These are phyloP conservation scores for Aleadryas rufinucha DNA, from an alignment of 2,113 vertebrate genomes.

Conservation along the genomic window DNA sequence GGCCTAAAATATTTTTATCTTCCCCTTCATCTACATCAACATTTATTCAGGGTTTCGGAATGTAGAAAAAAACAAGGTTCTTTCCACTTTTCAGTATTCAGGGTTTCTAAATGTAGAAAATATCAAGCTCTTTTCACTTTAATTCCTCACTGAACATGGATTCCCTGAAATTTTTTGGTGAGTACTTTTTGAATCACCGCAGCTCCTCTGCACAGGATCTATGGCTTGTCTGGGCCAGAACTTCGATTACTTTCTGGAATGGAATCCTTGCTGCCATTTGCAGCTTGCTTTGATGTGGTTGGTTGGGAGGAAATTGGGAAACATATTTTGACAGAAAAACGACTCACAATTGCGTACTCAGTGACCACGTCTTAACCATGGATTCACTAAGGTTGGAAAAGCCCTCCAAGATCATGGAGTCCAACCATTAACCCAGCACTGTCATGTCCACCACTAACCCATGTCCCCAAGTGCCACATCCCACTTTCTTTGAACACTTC, in stretches of 20 bases:
- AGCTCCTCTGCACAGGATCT: neutral
- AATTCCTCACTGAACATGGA: neutral
- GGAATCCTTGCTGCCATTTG: neutral
- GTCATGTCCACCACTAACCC: neutral
- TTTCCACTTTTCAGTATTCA: neutral
- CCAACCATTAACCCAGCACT: neutral
- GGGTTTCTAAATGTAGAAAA: neutral
- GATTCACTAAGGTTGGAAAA: neutral
- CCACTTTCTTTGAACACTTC: neutral
- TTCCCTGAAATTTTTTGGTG: neutral
- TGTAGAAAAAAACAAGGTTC: neutral
- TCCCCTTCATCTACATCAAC: neutral
- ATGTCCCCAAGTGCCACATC: neutral
- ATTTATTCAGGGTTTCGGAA: neutral
- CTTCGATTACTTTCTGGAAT: neutral
- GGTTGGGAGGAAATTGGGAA: neutral
- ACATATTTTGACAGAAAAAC: neutral
- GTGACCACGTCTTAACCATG: neutral
- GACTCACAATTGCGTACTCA: rapidly evolving
- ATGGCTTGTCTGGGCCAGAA: neutral
- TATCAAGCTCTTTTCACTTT: neutral
- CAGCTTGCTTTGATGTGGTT: neutral
- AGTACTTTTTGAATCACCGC: neutral
- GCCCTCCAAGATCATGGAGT: neutral
- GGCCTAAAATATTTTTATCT: neutral